Evolutionary conservation across 2,113 vertebrate genomes (phyloP).

Genomic region (Egretta garzetta): DNA sequence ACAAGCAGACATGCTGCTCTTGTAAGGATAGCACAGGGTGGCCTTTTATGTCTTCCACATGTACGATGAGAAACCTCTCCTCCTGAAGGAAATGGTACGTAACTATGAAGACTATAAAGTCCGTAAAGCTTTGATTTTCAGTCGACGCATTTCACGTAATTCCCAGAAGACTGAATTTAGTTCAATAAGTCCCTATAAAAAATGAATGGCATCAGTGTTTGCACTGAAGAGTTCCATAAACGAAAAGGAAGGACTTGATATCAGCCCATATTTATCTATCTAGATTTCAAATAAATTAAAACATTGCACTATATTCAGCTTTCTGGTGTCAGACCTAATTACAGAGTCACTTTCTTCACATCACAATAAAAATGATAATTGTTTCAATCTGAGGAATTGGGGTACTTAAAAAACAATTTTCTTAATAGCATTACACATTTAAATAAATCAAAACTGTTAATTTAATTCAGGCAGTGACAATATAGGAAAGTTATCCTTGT

Average conservation of each 20-base stretch:
- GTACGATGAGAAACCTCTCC: not conserved
- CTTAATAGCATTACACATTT: constrained; percentile 47
- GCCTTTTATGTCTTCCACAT: accelerated
- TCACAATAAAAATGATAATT: constrained; percentile 62
- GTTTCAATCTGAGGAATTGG: not conserved
- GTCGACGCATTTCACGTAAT: accelerated
- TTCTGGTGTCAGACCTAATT: constrained; percentile 39
- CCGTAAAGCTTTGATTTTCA: not conserved
- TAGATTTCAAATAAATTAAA: constrained; percentile 21
- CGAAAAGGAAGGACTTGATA: not conserved
- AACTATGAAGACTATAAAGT: no score
- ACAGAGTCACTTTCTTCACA: not conserved
- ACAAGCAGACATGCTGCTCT: not conserved
- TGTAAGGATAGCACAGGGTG: not conserved
- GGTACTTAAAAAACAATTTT: constrained; percentile 64
- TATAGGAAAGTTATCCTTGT: not conserved
- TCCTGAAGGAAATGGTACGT: not conserved
- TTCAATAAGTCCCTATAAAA: not conserved
- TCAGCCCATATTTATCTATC: not conserved
- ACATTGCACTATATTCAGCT: not conserved
- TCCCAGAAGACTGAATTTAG: not conserved
- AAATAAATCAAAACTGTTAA: constrained; percentile 54
- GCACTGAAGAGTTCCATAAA: not conserved
- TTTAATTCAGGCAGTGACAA: constrained; percentile 24
- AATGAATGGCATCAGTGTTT: not conserved